Base-by-base conservation (phyloP, 2,888 invertebrate genomes). In the Spialia ferax region DNA sequence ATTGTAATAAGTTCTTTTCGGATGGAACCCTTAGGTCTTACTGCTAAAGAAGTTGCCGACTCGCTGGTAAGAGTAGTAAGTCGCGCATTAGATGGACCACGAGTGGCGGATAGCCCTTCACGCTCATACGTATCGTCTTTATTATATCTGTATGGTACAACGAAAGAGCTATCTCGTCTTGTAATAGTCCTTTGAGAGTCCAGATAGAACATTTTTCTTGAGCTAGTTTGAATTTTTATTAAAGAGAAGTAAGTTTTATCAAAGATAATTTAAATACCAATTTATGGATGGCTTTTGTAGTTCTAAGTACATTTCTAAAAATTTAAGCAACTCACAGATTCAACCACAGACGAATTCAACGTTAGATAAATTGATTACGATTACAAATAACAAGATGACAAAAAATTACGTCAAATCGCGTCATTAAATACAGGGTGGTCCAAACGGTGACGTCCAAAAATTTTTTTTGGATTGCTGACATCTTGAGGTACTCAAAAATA, bases 91-190 rank as follows among this genome's bases (percentile, higher is more conserved):
- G 84, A 82, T 10, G 69, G 79, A 7, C 69, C 73, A 7, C 82
- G 82, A 1, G 74, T 70, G 13, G 81, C 73, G 11, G 79, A 78
- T 23, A 77, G 23, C 2, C 64, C 69, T 1, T 82, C 84, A 48
- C 62, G 71, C 15, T 82, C 81, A 18, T 48, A 52, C 57, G 61
- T 71, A 23, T 78, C 77, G 23, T 73, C 55, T 55, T 48, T 65
- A 2, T 59, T 63, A 63, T 60, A 48, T 62, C 55, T 75, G 61
- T 74, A 81, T 1, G 77, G 57, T 3, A 77, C 52, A 48, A 89
- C 69, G 35, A 91, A 74, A 15, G 91, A 92, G 74, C 92, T 93
- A 10, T 91, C 90, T 23, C 90, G 86, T 1, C 92, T 85, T 13
- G 89, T 90, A 10, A 86, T 52, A 8, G 87, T 89, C 63, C 84